Evolutionary conservation across 2,797 vertebrate genomes (phyloP), one percentile per base, ranked within the genome.

Genomic region (Pseudomugil tenellus): DNA sequence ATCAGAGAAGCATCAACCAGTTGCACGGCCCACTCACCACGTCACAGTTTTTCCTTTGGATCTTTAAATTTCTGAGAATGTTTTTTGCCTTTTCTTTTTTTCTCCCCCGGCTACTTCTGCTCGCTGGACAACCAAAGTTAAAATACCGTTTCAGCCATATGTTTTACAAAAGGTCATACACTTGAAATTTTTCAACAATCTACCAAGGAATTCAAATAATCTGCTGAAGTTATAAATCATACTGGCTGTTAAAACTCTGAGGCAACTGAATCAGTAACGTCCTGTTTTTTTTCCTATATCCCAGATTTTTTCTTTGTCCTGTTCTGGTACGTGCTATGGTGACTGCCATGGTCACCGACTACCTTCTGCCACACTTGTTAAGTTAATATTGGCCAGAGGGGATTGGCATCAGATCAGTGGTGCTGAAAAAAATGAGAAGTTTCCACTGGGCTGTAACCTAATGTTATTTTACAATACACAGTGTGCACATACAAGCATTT

Each of bases 361-460:
- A 75, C 62, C 60, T 63, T 31, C 53, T 11, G 70, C 61, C 73
- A 63, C 67, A 76, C 63, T 43, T 73, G 68, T 74, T 80, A 59
- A 67, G 76, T 89, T 78, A 81, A 85, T 86, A 81, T 73, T 83
- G 70, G 72, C 70, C 79, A 61, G 53, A 81, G 54, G 73, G 77
- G 72, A 86, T 80, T 78, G 74, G 85, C 60, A 81, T 81, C 68
- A 74, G 80, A 82, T 82, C 85, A 84, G 55, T 58, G 77, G 64
- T 73, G 76, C 77, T 43, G 74, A 80, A 85, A 85, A 76, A 29
- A 29, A 29, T 6, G 65, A 76, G 74, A 78, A 73, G 59, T 72
- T 58, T 65, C 54, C n/a, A 43, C 68, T 65, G 35, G 54, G 51
- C 63, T 77, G 35, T 56, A 74, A 75, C 63, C 77, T 74, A 52